Conservation (phyloP, 2,113 vertebrate genomes). For the Syngnathus floridae region DNA sequence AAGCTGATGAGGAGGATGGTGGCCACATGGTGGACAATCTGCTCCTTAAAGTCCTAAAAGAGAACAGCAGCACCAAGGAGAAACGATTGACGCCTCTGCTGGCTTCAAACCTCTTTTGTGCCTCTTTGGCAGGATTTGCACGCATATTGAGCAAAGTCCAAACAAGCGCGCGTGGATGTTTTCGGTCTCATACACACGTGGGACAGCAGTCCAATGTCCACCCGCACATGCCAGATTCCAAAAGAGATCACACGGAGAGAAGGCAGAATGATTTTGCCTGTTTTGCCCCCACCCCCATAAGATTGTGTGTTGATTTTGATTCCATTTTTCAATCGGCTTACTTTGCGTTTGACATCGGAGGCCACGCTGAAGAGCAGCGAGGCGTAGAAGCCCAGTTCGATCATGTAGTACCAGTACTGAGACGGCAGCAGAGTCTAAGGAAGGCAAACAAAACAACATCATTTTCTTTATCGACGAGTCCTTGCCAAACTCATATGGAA, state of each 20-base stretch:
- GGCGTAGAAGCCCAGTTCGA: slow-evolving; percentile 88
- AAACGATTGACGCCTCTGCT: background rate
- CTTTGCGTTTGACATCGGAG: slow-evolving; percentile 91
- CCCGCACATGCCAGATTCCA: slow-evolving; percentile 19
- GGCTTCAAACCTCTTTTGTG: background rate
- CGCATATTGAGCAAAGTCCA: slow-evolving; percentile 39
- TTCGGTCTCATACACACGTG: slow-evolving; percentile 30
- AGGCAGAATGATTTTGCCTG: slow-evolving; percentile 3
- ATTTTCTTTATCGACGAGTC: background rate
- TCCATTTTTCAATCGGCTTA: slow-evolving; percentile 50
- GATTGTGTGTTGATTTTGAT: background rate
- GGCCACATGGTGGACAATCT: slow-evolving; percentile 90
- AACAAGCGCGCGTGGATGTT: background rate
- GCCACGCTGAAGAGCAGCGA: slow-evolving; percentile 90
- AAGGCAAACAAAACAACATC: slow-evolving; percentile 13
- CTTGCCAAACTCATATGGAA: background rate
- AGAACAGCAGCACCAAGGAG: background rate
- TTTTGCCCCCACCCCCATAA: background rate
- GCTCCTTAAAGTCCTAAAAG: slow-evolving; percentile 88
- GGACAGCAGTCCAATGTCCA: slow-evolving; percentile 55
- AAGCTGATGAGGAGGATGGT: slow-evolving; percentile 94
- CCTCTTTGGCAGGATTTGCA: slow-evolving; percentile 24
- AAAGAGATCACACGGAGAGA: slow-evolving; percentile 7
- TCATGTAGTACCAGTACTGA: slow-evolving; percentile 97
- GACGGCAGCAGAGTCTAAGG: slow-evolving; percentile 77